These are phyloP conservation scores for Helogale parvula DNA, from an alignment of 2,113 vertebrate species.

Conservation along the genomic window DNA sequence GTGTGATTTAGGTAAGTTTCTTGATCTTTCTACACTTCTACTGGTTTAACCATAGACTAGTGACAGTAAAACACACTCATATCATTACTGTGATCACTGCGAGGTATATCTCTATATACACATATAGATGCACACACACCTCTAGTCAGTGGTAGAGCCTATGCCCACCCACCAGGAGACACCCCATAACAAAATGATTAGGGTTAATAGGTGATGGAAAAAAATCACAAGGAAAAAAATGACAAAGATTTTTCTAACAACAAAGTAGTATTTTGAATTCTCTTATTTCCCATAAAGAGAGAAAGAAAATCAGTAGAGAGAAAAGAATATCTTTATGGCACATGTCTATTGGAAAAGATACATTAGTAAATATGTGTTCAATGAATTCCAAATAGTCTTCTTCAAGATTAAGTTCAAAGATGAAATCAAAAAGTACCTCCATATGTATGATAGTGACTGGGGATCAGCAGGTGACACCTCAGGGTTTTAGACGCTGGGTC, in stretches of 20 bases:
- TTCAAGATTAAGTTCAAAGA: not conserved
- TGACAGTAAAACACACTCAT: not conserved
- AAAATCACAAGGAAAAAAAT: not conserved
- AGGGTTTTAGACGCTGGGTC: not conserved
- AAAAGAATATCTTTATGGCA: not conserved
- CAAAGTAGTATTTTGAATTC: not conserved
- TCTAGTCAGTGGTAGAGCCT: not conserved
- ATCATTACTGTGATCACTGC: not conserved
- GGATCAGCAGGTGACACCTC: not conserved
- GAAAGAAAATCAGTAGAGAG: not conserved
- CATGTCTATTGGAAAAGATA: not conserved
- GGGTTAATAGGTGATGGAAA: not conserved
- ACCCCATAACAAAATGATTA: not conserved
- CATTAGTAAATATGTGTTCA: not conserved
- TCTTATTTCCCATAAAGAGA: not conserved
- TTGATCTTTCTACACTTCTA: not conserved
- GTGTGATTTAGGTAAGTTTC: not conserved
- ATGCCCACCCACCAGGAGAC: not conserved
- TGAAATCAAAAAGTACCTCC: not conserved
- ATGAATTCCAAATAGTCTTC: not conserved
- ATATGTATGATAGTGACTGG: not conserved
- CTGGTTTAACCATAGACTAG: not conserved
- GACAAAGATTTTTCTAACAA: not conserved
- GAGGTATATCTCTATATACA: not conserved
- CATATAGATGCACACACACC: not conserved